These are phyloP conservation scores for Limnodromus scolopaceus DNA, from an alignment of 2,797 vertebrate species.

Conservation along the genomic window DNA sequence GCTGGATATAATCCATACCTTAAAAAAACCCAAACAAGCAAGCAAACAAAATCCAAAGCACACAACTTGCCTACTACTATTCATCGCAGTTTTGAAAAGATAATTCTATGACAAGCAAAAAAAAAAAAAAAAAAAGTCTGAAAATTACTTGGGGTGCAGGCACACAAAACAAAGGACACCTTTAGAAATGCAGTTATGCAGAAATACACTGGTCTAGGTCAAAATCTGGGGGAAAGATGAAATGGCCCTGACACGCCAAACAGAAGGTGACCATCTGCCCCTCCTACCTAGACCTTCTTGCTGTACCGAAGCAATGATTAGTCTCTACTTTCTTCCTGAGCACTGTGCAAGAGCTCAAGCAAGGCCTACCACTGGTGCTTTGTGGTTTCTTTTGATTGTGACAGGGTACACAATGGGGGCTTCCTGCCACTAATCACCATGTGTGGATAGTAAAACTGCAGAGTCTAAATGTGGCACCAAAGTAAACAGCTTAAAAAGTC, in stretches of 20 bases:
- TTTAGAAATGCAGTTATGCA: background rate
- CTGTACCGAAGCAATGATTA: background rate
- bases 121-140: background rate
- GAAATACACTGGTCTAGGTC: background rate
- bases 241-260: background rate
- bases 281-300: background rate
- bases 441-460: background rate
- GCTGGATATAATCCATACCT: background rate
- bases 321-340: background rate
- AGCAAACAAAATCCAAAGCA: background rate
- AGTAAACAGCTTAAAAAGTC: background rate
- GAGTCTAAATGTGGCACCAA: background rate
- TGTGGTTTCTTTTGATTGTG: background rate
- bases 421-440: background rate
- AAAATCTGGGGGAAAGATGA: background rate
- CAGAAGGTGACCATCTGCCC: background rate
- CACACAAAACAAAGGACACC: background rate
- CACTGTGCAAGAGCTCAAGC: background rate
- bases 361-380: background rate
- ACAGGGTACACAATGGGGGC: rapidly evolving
- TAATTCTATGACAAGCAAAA: background rate
- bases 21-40: background rate
- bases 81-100: background rate
- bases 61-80: background rate
- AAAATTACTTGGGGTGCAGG: background rate